Conservation (phyloP, 2,113 vertebrate genomes). For the Cyanistes caeruleus region DNA sequence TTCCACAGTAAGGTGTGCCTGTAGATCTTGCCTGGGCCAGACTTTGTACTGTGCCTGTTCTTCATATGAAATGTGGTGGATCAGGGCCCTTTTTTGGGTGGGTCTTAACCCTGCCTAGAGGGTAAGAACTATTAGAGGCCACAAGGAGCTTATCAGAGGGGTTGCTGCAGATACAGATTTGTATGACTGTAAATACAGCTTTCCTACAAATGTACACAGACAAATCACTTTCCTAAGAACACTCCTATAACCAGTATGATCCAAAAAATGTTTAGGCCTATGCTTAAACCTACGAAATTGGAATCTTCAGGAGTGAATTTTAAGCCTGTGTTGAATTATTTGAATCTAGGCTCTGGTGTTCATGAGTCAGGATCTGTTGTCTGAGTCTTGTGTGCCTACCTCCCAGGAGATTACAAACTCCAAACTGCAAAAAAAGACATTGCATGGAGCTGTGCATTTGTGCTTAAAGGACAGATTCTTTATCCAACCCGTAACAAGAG, state of each 20-base stretch:
- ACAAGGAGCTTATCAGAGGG: background rate
- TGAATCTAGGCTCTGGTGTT: background rate
- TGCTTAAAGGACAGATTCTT: background rate
- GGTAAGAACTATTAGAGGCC: background rate
- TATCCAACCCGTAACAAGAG: background rate
- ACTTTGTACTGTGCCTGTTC: background rate
- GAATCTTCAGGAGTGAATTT: background rate
- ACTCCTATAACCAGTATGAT: background rate
- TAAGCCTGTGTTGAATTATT: background rate
- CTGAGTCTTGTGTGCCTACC: background rate
- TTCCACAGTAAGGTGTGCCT: background rate
- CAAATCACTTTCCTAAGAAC: background rate
- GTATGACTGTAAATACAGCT: background rate
- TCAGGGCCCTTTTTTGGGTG: background rate
- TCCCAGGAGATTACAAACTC: background rate
- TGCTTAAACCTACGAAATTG: background rate
- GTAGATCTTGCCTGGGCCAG: background rate
- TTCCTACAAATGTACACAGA: background rate
- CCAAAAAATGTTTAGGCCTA: background rate
- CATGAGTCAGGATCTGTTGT: background rate
- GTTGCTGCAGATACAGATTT: rapidly evolving
- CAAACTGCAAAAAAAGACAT: background rate
- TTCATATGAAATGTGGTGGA: background rate
- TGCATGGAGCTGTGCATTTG: background rate
- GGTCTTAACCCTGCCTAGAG: background rate